Evolutionary conservation across 2,888 invertebrate genomes (phyloP), one percentile per base, ranked within the genome.

Genomic region (Malthinus seriepunctatus): DNA sequence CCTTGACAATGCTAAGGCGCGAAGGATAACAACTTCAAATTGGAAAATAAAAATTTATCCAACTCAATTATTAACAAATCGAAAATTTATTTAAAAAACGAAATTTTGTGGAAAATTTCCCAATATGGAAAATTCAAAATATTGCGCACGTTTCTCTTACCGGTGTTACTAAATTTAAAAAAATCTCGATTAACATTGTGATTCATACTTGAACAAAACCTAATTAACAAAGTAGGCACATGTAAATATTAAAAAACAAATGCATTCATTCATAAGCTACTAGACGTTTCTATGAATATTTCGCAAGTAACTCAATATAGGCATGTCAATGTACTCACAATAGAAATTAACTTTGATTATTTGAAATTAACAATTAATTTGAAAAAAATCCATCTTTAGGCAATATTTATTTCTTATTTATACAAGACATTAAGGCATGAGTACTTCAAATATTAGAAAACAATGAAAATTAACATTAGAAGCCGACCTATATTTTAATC

Each of bases 1-100:
- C 62, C 64, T 64, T 64, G 64, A 51, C 64, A 62, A 46, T 62
- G 56, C 8, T 51, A 54, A 64, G 60, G 62, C 62, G 54, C 60
- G 48, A 50, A 14, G 9, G 39, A 8, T 23, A 23, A 3, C 56
- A n/a, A 44, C 49, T 44, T 60, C 35, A 47, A 46, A 59, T 51
- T 50, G 53, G 58, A 35, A 49, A 53, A 58, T 34, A 52, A 47
- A 42, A 42, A 23, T 48, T 39, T 23, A 23, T 23, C 23, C 3
- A 23, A 23, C 23, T 23, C 34, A 37, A 48, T 44, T 23, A 6
- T 11, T 47, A 10, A 34, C 47, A 32, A 47, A 23, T 23, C 23
- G 5, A 23, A 23, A 23, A 23, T 23, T 23, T 23, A 23, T 5
- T 23, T 23, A 23, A 23, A 23, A 2, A 2, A 23, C 23, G 23